Percentiles rank a stretch among this genome's conserved stretches.
Evolutionary conservation across 2,797 vertebrate species (phyloP).

Genomic region (Carapus acus): DNA sequence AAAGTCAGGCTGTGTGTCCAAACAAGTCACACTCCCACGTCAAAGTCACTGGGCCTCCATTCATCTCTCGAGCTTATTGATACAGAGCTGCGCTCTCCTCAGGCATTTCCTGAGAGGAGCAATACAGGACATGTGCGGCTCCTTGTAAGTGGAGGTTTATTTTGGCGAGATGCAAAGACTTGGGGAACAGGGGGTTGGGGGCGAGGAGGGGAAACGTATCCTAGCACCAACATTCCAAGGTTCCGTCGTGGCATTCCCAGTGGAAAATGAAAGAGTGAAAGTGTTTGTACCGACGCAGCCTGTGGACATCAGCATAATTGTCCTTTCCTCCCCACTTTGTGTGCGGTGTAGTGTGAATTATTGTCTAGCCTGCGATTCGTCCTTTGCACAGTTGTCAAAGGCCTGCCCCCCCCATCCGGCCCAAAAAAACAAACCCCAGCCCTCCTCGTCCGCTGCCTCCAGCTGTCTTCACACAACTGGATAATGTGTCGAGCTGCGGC

Average conservation of each 20-base stretch:
- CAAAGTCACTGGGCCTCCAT: slow-evolving; percentile 43
- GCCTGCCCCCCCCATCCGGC: too few species aligned
- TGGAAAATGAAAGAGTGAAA: slow-evolving; percentile 54
- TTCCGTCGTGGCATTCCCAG: slow-evolving; percentile 68
- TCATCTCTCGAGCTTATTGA: slow-evolving; percentile 70
- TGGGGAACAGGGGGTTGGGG: slow-evolving; percentile 12
- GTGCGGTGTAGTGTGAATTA: slow-evolving; percentile 59
- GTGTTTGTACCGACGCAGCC: slow-evolving; percentile 57
- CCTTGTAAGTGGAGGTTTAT: slow-evolving; percentile 71
- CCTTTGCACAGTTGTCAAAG: slow-evolving; percentile 45
- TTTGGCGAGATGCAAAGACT: slow-evolving; percentile 67
- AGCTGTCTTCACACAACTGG: slow-evolving; percentile 42
- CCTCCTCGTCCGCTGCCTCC: slow-evolving; percentile 23
- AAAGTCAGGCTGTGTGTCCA: slow-evolving; percentile 30
- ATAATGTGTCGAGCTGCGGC: slow-evolving; percentile 31
- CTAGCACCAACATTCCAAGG: slow-evolving; percentile 68
- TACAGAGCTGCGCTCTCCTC: slow-evolving; percentile 64
- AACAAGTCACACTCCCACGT: slow-evolving; percentile 26
- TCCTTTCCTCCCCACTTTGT: slow-evolving; percentile 45
- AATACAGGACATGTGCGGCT: slow-evolving; percentile 68
- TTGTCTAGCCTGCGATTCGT: slow-evolving; percentile 51
- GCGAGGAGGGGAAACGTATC: slow-evolving; percentile 33
- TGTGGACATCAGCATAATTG: slow-evolving; percentile 54
- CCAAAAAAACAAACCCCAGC: slow-evolving; percentile 24
- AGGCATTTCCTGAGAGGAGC: slow-evolving; percentile 73